Percentiles rank a stretch among this genome's conserved stretches.
phyloP scores from a whole-genome alignment of 2,888 invertebrate species.

The Metellina segmentata region DNA sequence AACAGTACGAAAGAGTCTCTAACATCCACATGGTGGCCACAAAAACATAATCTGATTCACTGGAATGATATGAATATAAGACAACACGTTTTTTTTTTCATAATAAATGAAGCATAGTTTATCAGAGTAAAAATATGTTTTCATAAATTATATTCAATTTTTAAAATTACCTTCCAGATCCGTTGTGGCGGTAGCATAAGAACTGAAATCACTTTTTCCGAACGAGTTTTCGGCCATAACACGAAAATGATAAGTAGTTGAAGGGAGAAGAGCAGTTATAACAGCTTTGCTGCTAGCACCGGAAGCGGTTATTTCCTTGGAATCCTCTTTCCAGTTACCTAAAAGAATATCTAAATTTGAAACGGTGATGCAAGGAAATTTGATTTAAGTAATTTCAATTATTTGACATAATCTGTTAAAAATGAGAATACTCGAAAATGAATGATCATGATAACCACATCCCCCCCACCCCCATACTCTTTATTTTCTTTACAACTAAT shows the following conservation, averaged over 20 bases:
- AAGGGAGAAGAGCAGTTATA: conserved; percentile 80
- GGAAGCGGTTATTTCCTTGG: conserved; percentile 75
- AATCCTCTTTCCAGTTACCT: conserved; percentile 71
- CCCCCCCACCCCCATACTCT: no score
- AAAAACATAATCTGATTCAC: no score
- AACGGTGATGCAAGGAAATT: not conserved
- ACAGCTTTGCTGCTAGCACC: conserved; percentile 78
- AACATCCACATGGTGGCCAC: no score
- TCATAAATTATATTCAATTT: no score
- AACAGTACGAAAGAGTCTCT: no score
- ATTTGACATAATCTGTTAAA: no score
- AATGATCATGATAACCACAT: no score
- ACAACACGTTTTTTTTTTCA: not conserved
- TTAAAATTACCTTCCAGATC: conserved; percentile 76
- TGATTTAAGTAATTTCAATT: no score
- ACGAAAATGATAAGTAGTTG: conserved; percentile 80
- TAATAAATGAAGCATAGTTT: not conserved
- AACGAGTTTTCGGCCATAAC: conserved; percentile 81
- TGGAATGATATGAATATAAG: no score
- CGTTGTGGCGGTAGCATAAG: conserved; percentile 79
- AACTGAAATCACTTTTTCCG: conserved; percentile 80
- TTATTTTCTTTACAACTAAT: no score
- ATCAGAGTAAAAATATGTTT: no score
- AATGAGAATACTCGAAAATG: no score
- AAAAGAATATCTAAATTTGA: not conserved